phyloP scores from a whole-genome alignment of 1,140 invertebrate species.

The Drosophila guanche region DNA sequence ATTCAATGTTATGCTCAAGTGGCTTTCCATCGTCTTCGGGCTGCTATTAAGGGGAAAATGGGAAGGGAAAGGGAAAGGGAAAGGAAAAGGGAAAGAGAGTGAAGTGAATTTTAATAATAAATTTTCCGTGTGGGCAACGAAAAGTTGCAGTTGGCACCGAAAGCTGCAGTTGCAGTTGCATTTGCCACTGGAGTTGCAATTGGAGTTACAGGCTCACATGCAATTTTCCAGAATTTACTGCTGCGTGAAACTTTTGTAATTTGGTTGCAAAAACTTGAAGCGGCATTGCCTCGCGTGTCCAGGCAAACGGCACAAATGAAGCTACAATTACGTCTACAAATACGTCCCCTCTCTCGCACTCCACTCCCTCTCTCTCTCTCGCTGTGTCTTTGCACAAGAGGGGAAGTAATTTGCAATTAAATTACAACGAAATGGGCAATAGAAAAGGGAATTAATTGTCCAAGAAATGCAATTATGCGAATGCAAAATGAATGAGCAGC shows the following conservation, averaged over 20 bases:
- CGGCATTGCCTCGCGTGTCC: conserved; percentile 41
- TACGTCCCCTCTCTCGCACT: conserved; percentile 7
- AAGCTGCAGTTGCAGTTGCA: background rate
- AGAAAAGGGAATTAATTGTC: conserved; percentile 83
- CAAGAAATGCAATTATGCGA: conserved; percentile 83
- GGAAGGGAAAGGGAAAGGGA: background rate
- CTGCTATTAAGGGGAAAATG: background rate
- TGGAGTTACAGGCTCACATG: conserved; percentile 34
- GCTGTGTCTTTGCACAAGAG: conserved; percentile 53
- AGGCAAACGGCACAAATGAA: conserved; percentile 72
- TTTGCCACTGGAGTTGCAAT: no score
- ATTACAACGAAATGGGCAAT: conserved; percentile 83
- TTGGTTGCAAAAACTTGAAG: conserved; percentile 28
- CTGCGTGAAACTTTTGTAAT: conserved; percentile 54
- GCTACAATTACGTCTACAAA: conserved; percentile 71
- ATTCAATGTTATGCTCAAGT: conserved; percentile 79
- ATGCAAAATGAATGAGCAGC: conserved; percentile 50
- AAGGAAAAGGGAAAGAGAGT: background rate
- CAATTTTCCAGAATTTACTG: conserved; percentile 52
- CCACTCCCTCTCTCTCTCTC: background rate
- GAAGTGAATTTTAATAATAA: conserved; percentile 61
- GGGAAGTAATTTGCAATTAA: conserved; percentile 83
- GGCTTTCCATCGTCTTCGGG: conserved; percentile 27
- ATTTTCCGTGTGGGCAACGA: conserved; percentile 49
- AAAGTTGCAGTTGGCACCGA: background rate